Evolutionary conservation across 1,140 invertebrate species (phyloP).

Genomic region (Thaumetopoea pityocampa): DNA sequence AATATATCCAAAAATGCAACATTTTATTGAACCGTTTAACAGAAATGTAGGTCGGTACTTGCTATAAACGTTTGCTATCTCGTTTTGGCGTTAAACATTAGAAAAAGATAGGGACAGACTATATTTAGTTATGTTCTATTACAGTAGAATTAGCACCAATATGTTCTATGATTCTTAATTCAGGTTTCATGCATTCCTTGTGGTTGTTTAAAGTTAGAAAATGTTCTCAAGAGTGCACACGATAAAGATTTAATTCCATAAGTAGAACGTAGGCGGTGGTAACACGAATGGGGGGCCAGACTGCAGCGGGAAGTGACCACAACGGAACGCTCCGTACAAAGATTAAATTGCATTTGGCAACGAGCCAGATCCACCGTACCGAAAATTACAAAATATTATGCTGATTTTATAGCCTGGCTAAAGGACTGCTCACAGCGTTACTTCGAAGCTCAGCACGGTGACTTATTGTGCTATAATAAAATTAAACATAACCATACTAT

Average conservation of each 20-base stretch:
- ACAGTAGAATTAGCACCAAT: too few species aligned
- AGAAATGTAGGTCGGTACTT: too few species aligned
- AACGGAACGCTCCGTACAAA: constrained; percentile 47
- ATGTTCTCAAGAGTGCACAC: constrained; percentile 9
- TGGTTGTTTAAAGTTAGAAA: constrained; percentile 4
- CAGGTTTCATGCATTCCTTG: constrained; percentile 11
- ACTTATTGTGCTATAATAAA: constrained; percentile 2
- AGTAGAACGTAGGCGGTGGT: constrained; percentile 27
- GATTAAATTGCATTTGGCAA: constrained; percentile 68
- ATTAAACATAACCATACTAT: background rate
- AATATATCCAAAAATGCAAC: too few species aligned
- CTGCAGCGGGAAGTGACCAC: constrained; percentile 50
- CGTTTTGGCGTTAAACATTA: too few species aligned
- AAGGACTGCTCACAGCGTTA: constrained; percentile 12
- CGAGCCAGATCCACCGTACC: constrained; percentile 41
- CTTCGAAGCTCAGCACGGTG: background rate
- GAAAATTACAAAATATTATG: constrained; percentile 64
- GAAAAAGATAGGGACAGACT: constrained; percentile 1
- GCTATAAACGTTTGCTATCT: too few species aligned
- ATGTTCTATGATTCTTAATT: too few species aligned
- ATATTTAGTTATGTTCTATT: too few species aligned
- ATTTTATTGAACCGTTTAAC: too few species aligned
- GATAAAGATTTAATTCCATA: constrained; percentile 39
- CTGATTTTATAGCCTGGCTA: constrained; percentile 45
- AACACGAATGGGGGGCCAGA: constrained; percentile 33